Base-by-base conservation (phyloP, 2,797 vertebrate genomes). In the Petrocephalus sullivani region DNA sequence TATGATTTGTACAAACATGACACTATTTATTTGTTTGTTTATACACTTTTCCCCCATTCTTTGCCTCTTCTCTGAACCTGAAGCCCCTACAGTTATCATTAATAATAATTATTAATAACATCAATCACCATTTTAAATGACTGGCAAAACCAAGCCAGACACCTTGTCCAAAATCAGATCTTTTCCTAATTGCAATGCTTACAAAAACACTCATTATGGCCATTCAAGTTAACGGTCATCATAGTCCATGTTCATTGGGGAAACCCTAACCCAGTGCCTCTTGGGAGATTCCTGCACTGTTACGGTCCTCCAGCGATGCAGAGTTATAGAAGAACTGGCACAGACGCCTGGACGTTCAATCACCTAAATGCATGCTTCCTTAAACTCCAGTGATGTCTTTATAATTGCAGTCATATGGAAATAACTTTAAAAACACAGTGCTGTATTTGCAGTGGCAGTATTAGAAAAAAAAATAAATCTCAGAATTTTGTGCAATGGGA, bases 391-490 rank as follows among this genome's bases (percentile, higher is more conserved):
- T 2, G 41, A 81, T 81, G 41, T 81, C 75, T 81, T 81, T 81
- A 49, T 81, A 81, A 81, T 81, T 81, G 67, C 67, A 81, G 41
- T 81, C 75, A 81, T 81, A 81, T 81, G 75, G 41, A 81, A 49
- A 81, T 81, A 8, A 81, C 75, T 81, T 81, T 81, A 81, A 81
- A 46, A 71, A 14, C 67, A 71, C 14, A 2, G 12, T 71, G 12
- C 67, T 37, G 33, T 71, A 41, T 37, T 16, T 71, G 67, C 67
- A 71, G 67, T 28, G 16, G 67, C 28, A 37, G 33, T 71, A 71
- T 71, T 71, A 19, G 33, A 14, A 71, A 71, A 71, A 71, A 14
- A 71, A 71, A 67, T 67, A 28, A 71, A 71, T 71, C 37, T 71
- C 67, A 28, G 67, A 33, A 58, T 58, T 1, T 58, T 56, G 12